Conservation (phyloP, 1,140 invertebrate species). For the Orussus abietinus region DNA sequence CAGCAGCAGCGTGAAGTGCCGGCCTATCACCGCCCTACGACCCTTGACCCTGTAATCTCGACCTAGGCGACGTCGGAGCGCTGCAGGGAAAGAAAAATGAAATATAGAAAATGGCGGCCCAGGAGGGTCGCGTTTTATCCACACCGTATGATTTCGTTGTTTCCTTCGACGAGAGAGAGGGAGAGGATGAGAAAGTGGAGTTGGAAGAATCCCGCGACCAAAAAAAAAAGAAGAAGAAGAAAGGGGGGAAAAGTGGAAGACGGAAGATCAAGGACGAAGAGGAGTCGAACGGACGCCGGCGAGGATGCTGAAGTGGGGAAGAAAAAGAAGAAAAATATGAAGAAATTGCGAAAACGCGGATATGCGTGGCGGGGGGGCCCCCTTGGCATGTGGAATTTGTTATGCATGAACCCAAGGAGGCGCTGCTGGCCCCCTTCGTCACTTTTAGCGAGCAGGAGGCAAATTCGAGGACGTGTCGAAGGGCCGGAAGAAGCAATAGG, state of each 20-base stretch:
- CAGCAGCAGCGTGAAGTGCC: constrained; percentile 49
- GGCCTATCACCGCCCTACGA: constrained; percentile 43
- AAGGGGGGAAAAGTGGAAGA: constrained; percentile 7
- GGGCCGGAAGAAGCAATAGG: no score
- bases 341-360: constrained; percentile 20
- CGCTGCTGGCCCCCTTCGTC: constrained; percentile 43
- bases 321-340: constrained; percentile 16
- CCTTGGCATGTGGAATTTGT: constrained; percentile 56
- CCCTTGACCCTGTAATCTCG: constrained; percentile 44
- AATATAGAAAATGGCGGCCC: no score
- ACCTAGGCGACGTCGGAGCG: constrained; percentile 17
- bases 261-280: constrained; percentile 18
- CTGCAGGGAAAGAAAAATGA: no score
- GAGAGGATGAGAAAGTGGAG: neutral
- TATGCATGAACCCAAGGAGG: constrained; percentile 55
- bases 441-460: constrained; percentile 21
- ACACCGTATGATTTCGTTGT: constrained; percentile 37
- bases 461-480: constrained; percentile 20
- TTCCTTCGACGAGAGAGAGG: constrained; percentile 17
- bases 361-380: constrained; percentile 36
- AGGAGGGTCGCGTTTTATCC: constrained; percentile 39
- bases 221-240: constrained; percentile 1
- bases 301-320: constrained; percentile 8
- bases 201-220: constrained; percentile 11
- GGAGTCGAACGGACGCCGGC: constrained; percentile 22